A percentile compares a stretch with the other conserved stretches of the same genome.
These are phyloP conservation scores for Bradynema listronoti DNA, from an alignment of 1,140 invertebrate genomes.

Conservation along the genomic window DNA sequence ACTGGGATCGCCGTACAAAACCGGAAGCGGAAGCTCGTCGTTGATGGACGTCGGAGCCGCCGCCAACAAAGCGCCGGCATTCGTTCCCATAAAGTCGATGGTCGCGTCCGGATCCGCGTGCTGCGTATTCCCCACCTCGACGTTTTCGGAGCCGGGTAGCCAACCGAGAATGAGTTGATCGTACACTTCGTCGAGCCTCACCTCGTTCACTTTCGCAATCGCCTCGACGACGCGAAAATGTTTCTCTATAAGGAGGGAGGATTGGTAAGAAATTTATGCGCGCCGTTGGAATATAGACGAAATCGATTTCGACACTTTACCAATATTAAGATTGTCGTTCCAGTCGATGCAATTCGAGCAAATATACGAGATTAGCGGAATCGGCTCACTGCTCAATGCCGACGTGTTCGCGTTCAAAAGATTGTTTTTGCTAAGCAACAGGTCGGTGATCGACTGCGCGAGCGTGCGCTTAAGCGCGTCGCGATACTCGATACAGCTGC, in stretches of 20 bases:
- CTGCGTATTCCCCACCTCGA: background rate
- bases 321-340: background rate
- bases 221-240: constrained; percentile 9
- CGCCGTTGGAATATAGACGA: no score
- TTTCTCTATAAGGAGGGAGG: constrained; percentile 13
- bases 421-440: constrained; percentile 9
- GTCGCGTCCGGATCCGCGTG: constrained; percentile 19
- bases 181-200: constrained; percentile 8
- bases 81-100: constrained; percentile 18
- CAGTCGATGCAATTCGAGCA: constrained; percentile 20
- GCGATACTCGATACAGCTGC: no score
- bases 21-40: background rate
- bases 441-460: constrained; percentile 13
- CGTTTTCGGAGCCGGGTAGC: background rate
- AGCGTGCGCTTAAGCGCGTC: no score
- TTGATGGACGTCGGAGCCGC: background rate
- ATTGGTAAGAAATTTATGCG: no score
- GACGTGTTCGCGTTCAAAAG: constrained; percentile 15
- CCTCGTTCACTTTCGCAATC: constrained; percentile 14
- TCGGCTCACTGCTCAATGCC: constrained; percentile 9
- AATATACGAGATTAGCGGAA: constrained; percentile 12
- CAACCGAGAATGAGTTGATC: constrained; percentile 16
- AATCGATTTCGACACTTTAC: no score
- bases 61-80: no score
- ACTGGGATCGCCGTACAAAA: constrained; percentile 19